These are phyloP conservation scores for Malurus elegans DNA, from an alignment of 2,113 vertebrate genomes.

Conservation along the genomic window DNA sequence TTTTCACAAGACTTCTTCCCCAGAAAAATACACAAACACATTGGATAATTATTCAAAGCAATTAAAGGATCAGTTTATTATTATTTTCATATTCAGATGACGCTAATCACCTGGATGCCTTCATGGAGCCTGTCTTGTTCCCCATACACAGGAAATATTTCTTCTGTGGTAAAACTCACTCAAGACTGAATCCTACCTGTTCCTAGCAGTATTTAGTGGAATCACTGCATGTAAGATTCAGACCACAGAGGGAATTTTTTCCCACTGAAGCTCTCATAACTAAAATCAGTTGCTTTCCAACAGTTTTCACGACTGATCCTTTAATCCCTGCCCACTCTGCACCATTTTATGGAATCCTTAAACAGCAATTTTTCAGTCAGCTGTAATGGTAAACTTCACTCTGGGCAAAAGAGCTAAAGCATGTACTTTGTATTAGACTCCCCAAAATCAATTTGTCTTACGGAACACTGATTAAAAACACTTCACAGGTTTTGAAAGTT, in stretches of 20 bases:
- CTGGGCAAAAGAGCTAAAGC: background rate
- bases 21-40: background rate
- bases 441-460: background rate
- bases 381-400: background rate
- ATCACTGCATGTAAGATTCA: background rate
- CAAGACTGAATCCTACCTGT: background rate
- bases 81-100: background rate
- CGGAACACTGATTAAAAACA: background rate
- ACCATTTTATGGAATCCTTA: background rate
- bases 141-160: background rate
- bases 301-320: background rate
- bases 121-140: background rate
- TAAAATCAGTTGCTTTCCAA: background rate
- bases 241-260: background rate
- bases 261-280: background rate
- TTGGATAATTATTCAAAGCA: background rate
- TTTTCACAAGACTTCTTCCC: background rate
- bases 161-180: background rate
- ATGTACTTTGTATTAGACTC: background rate
- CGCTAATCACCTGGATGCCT: background rate
- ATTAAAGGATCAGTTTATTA: background rate
- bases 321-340: background rate
- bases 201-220: background rate
- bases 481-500: background rate
- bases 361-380: background rate